Conservation (phyloP, 2,113 vertebrate genomes). For the Chunga burmeisteri region DNA sequence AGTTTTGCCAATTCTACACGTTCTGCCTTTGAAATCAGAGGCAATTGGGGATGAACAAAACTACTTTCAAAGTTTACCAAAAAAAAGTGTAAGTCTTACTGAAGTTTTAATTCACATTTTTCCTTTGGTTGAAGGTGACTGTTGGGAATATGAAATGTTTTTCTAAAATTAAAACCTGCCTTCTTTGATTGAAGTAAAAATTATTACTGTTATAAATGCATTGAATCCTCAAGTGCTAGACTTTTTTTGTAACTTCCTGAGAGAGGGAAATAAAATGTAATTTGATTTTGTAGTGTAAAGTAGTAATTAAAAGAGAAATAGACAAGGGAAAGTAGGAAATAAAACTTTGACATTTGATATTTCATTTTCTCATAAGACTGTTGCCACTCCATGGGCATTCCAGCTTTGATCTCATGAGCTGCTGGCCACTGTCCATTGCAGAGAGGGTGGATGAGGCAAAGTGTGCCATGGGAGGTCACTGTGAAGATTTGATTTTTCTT, state of each 20-base stretch:
- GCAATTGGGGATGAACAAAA: slow-evolving; percentile 18
- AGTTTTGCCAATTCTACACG: neutral
- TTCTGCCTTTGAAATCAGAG: slow-evolving; percentile 44
- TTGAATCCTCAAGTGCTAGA: neutral
- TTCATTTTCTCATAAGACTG: neutral
- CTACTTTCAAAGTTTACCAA: neutral
- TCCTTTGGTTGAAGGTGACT: neutral
- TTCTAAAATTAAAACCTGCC: neutral
- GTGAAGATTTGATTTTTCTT: neutral
- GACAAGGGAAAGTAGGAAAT: neutral
- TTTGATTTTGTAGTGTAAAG: neutral
- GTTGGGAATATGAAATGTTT: neutral
- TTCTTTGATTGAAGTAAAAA: neutral
- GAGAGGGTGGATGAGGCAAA: neutral
- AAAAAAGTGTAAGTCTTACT: neutral
- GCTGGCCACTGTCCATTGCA: neutral
- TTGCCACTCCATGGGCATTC: neutral
- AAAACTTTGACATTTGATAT: neutral
- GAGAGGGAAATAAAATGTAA: neutral
- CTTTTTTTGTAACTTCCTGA: neutral
- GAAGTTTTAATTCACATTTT: neutral
- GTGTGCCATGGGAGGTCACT: neutral
- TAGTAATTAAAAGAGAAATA: neutral
- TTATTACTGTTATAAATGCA: neutral
- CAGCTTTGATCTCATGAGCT: neutral